Evolutionary conservation across 2,888 invertebrate genomes (phyloP).

Genomic region (Lepetodrilus schrolli): DNA sequence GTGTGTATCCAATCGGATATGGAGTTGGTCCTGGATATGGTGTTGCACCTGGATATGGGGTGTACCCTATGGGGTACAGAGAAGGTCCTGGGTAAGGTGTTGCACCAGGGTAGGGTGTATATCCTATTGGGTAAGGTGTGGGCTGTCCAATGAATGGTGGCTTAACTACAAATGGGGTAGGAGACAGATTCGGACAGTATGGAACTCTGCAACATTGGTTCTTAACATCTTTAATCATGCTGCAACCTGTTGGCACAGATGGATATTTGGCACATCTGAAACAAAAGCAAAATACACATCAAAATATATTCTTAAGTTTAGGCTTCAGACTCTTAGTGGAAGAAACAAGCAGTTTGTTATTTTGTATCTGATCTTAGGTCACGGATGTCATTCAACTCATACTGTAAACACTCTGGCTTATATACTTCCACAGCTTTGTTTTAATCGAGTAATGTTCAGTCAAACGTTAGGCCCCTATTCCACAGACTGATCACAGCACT

Average conservation of each 20-base stretch:
- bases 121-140: background rate
- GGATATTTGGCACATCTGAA: slow-evolving; percentile 54
- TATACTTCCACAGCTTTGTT: too few relatives aligned
- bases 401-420: too few relatives aligned
- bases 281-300: too few relatives aligned
- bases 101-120: background rate
- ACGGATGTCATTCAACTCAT: too few relatives aligned
- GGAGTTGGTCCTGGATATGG: background rate
- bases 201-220: slow-evolving; percentile 55
- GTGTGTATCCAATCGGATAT: background rate
- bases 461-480: too few relatives aligned
- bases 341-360: too few relatives aligned
- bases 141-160: too few relatives aligned
- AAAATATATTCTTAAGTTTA: too few relatives aligned
- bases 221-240: slow-evolving; percentile 50
- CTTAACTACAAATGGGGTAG: background rate
- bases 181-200: slow-evolving; percentile 41
- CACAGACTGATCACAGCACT: too few relatives aligned
- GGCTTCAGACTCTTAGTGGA: too few relatives aligned
- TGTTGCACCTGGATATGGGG: background rate
- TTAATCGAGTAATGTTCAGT: too few relatives aligned
- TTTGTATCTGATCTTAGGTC: too few relatives aligned
- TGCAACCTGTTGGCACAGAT: slow-evolving; percentile 51
- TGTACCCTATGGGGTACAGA: background rate
- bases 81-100: background rate